Evolutionary conservation across 2,888 invertebrate species (phyloP).

Genomic region (Epirrita christyi): DNA sequence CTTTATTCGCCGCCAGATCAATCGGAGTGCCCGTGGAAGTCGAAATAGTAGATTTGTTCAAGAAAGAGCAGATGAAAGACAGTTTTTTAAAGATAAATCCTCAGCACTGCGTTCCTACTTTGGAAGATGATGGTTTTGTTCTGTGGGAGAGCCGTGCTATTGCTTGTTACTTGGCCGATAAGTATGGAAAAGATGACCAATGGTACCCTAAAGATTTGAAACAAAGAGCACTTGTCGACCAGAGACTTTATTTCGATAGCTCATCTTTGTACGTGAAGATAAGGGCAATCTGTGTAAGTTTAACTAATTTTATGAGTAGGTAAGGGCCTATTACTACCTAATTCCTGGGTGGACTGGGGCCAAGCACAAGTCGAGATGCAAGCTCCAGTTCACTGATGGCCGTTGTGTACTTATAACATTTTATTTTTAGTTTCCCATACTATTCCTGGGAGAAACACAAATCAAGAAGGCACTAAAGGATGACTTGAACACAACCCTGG

Average conservation of each 20-base stretch:
- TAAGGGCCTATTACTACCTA: no score
- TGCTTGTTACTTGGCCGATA: slow-evolving; percentile 85
- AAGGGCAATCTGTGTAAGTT: slow-evolving; percentile 85
- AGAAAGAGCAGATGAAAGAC: slow-evolving; percentile 84
- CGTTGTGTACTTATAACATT: not conserved
- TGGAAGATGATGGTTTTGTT: slow-evolving; percentile 87
- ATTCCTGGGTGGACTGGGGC: no score
- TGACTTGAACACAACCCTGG: slow-evolving; percentile 84
- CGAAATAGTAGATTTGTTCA: slow-evolving; percentile 82
- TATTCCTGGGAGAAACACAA: slow-evolving; percentile 84
- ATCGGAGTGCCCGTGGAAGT: slow-evolving; percentile 80
- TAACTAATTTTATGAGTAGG: not conserved
- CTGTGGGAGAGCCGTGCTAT: slow-evolving; percentile 89
- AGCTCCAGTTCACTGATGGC: no score
- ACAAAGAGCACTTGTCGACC: slow-evolving; percentile 84
- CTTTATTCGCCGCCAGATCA: slow-evolving; percentile 84
- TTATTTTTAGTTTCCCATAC: slow-evolving; percentile 83
- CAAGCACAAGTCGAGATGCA: no score
- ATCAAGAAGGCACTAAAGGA: slow-evolving; percentile 81
- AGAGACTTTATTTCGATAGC: slow-evolving; percentile 86
- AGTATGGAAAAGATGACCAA: slow-evolving; percentile 84
- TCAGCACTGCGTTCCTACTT: slow-evolving; percentile 88
- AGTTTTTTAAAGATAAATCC: slow-evolving; percentile 86
- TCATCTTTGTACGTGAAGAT: slow-evolving; percentile 86
- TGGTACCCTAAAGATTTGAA: slow-evolving; percentile 86